These are phyloP conservation scores for Volucella inflata DNA, from an alignment of 2,888 invertebrate genomes.

Conservation along the genomic window DNA sequence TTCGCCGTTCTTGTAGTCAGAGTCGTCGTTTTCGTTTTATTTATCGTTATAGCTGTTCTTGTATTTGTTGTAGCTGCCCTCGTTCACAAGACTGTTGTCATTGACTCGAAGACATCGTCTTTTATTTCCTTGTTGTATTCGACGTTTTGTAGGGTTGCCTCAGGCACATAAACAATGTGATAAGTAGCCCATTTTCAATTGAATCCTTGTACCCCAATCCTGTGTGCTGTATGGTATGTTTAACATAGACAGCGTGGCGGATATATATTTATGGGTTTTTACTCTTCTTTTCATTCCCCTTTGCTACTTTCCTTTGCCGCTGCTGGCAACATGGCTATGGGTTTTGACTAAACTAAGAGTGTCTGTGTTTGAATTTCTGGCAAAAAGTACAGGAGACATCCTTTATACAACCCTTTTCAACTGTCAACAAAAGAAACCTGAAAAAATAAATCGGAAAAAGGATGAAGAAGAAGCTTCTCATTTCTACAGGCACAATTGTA, in stretches of 20 bases:
- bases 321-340: not conserved
- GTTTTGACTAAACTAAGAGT: not conserved
- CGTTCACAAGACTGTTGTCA: conserved; percentile 31
- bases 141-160: conserved; percentile 41
- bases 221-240: conserved; percentile 27
- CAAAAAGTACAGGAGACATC: conserved; percentile 60
- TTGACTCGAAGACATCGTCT: conserved; percentile 41
- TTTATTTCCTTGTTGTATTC: conserved; percentile 7
- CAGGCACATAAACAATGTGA: conserved; percentile 70
- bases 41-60: conserved; percentile 4
- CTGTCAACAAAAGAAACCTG: conserved; percentile 60
- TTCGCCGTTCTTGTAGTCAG: conserved; percentile 12
- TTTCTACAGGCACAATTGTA: conserved; percentile 57
- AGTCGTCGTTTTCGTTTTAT: conserved; percentile 2
- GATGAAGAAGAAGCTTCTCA: not conserved
- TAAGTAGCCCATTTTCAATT: conserved; percentile 73
- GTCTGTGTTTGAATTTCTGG: conserved; percentile 58
- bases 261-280: conserved; percentile 38
- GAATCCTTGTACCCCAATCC: conserved; percentile 50
- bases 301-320: not conserved
- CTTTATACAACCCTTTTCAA: conserved; percentile 65
- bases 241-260: not conserved
- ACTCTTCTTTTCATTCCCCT: not conserved
- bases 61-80: conserved; percentile 17
- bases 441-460: conserved; percentile 23